Evolutionary conservation across 2,888 invertebrate species (phyloP).

Genomic region (Epirrhoe alternata): DNA sequence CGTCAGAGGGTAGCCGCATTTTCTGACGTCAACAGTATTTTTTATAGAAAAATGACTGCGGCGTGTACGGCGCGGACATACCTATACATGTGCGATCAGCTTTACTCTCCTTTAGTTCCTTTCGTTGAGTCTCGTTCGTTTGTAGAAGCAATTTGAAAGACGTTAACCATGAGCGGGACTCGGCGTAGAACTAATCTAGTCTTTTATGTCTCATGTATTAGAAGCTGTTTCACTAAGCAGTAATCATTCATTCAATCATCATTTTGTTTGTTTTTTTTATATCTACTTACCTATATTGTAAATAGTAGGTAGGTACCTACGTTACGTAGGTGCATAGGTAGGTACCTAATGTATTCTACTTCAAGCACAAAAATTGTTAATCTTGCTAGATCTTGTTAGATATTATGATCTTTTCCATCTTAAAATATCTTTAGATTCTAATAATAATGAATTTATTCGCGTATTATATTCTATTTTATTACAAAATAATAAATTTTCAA

Average conservation of each 20-base stretch:
- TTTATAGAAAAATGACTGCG: too few species aligned
- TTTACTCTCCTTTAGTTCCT: constrained; percentile 75
- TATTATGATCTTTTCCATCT: not conserved
- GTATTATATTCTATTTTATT: constrained; percentile 36
- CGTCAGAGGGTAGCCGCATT: too few species aligned
- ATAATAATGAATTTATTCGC: constrained; percentile 44
- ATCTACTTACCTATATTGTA: not conserved
- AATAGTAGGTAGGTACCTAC: constrained; percentile 9
- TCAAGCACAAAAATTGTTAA: constrained; percentile 4
- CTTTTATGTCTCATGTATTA: constrained; percentile 55
- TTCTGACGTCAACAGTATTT: too few species aligned
- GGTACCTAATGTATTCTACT: not conserved
- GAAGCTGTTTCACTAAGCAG: constrained; percentile 13
- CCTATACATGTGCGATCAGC: too few species aligned
- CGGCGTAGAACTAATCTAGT: constrained; percentile 82
- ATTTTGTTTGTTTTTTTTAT: constrained; percentile 8
- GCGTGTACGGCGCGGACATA: too few species aligned
- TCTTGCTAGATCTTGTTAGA: constrained; percentile 6
- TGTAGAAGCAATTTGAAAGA: not conserved
- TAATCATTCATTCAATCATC: constrained; percentile 3
- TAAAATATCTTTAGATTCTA: constrained; percentile 24
- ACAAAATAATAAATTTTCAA: constrained; percentile 32
- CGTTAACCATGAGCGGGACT: constrained; percentile 56
- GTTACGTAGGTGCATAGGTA: not conserved
- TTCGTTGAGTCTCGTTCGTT: constrained; percentile 68